Evolutionary conservation across 2,888 invertebrate genomes (phyloP), one percentile per base, ranked within the genome.

Genomic region (Cyclophora albipunctata): DNA sequence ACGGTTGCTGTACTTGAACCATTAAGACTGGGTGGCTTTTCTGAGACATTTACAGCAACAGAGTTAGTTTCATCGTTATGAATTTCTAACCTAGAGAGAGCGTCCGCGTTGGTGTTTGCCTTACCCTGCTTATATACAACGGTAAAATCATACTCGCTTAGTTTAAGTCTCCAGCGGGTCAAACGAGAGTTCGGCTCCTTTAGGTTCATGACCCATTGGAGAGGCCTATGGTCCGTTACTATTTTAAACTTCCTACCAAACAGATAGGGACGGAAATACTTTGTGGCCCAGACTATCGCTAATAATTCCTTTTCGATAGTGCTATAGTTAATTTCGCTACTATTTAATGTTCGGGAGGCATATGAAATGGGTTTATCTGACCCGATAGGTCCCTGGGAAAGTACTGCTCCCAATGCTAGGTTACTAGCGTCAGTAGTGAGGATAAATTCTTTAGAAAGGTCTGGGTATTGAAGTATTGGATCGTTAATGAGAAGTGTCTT

Each of bases 121-220:
- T 55, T 59, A 6, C 59, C 56, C 7, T 55, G 45, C 42, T 55
- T 59, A 41, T 64, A 62, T 3, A 51, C 7, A 0, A 60, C 48
- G 0, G 53, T 46, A 41, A 46, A 61, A 40, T 63, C 47, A 34
- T 59, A 63, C 45, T 63, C 63, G 3, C 46, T 49, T 40, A 47
- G 45, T 7, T 20, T 20, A 2, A 20, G 20, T 20, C 20, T 20
- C 20, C 20, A 20, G 20, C 20, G 20, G 20, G 20, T 61, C 1
- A 73, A 47, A 34, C 68, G 51, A 0, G 67, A 60, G 42, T 67
- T 67, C 0, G 66, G 70, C 34, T 75, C 66, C 57, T 20, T 20
- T 20, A 20, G 20, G 20, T 20, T 20, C 20, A 20, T 20, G 20
- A 20, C 20, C 20, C 20, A 20, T 20, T 74, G 72, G 2, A 69